These are phyloP conservation scores for Oppia nitens DNA, from an alignment of 1,140 invertebrate species.

Conservation along the genomic window DNA sequence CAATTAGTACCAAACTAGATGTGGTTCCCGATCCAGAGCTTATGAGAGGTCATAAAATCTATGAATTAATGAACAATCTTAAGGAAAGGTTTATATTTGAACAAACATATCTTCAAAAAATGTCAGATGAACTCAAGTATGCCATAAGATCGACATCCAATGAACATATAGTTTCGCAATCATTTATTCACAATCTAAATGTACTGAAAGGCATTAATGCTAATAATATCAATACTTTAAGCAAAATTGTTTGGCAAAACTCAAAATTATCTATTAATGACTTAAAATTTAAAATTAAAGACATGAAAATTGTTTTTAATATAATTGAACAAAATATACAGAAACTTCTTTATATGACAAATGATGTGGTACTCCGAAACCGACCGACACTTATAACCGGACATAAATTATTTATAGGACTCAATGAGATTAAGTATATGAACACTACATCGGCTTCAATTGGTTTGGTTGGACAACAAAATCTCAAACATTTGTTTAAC, in stretches of 20 bases:
- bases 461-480: conserved; percentile 1
- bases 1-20: background rate
- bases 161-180: background rate
- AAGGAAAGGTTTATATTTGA: background rate
- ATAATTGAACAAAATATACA: conserved; percentile 3
- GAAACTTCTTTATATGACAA: background rate
- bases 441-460: conserved; percentile 2
- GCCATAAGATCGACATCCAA: background rate
- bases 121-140: background rate
- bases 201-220: background rate
- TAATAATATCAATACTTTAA: background rate
- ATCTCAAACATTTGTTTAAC: background rate
- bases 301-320: conserved; percentile 3
- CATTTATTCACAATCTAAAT: background rate
- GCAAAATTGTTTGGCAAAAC: conserved; percentile 8
- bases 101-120: background rate
- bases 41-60: background rate
- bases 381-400: background rate
- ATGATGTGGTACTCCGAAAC: background rate
- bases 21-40: background rate
- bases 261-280: conserved; percentile 7
- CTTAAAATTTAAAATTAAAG: background rate
- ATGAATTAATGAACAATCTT: background rate
- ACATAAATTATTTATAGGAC: background rate
- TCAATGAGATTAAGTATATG: background rate